Conservation (phyloP, 2,888 invertebrate species). For the Antheraea assamensis region DNA sequence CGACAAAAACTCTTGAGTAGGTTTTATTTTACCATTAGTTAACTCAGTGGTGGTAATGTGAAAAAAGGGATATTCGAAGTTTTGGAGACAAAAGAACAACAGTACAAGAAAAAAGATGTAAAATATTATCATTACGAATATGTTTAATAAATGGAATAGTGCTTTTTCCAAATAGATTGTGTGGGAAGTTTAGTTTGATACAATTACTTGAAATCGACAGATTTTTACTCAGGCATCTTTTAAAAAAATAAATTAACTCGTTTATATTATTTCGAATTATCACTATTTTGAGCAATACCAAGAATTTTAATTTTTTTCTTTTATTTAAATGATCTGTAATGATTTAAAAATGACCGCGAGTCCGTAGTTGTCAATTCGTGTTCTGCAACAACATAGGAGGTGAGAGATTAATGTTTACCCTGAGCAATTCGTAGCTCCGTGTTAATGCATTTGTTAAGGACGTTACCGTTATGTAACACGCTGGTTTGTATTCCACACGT, state of each 20-base stretch:
- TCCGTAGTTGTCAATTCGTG: background rate
- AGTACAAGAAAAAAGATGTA: background rate
- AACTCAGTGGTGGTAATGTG: background rate
- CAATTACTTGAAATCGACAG: background rate
- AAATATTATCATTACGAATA: background rate
- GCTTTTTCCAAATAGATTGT: background rate
- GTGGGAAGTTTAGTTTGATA: background rate
- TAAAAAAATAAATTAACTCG: background rate
- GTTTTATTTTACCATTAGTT: background rate
- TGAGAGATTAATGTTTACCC: conserved; percentile 11
- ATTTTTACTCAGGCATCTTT: background rate
- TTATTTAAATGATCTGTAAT: background rate
- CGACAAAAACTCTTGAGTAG: background rate
- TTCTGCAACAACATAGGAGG: background rate
- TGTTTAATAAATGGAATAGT: no score
- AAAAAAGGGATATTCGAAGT: background rate
- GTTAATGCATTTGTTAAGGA: conserved; percentile 26
- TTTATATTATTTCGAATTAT: no score
- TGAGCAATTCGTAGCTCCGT: conserved; percentile 16
- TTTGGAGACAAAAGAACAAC: background rate
- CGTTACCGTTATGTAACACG: conserved; percentile 31
- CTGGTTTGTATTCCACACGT: conserved; percentile 35
- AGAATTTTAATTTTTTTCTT: background rate
- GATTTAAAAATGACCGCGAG: no score
- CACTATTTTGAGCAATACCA: background rate